phyloP scores from a whole-genome alignment of 2,888 invertebrate species.

The Aphodius granarius region DNA sequence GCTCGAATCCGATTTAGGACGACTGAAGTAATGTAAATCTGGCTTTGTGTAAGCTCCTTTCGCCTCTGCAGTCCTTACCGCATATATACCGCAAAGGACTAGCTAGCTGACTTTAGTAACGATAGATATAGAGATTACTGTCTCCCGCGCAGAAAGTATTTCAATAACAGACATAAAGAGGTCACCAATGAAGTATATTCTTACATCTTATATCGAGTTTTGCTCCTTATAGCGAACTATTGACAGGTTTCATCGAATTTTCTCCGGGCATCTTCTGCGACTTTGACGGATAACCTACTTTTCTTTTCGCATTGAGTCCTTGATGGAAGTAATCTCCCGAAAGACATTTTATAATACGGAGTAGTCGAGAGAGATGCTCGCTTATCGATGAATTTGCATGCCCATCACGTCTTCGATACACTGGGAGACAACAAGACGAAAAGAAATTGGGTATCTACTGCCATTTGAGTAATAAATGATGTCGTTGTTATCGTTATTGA shows the following conservation, averaged over 20 bases:
- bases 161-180: not conserved
- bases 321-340: not conserved
- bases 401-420: not conserved
- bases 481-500: not conserved
- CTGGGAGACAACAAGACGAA: not conserved
- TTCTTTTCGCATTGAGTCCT: not conserved
- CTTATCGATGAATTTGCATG: not conserved
- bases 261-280: not conserved
- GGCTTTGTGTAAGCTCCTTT: not conserved
- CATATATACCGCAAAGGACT: not conserved
- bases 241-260: not conserved
- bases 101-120: not conserved
- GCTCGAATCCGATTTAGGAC: not conserved
- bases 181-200: not conserved
- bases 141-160: not conserved
- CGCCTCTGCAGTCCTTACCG: not conserved
- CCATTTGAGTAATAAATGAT: too few species aligned
- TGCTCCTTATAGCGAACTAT: not conserved
- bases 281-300: not conserved
- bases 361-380: not conserved
- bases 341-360: too few species aligned
- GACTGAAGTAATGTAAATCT: not conserved
- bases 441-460: too few species aligned
- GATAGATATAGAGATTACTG: not conserved
- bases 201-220: too few species aligned